These are phyloP conservation scores for Cyprinella venusta DNA, from an alignment of 2,797 vertebrate genomes.

Conservation along the genomic window DNA sequence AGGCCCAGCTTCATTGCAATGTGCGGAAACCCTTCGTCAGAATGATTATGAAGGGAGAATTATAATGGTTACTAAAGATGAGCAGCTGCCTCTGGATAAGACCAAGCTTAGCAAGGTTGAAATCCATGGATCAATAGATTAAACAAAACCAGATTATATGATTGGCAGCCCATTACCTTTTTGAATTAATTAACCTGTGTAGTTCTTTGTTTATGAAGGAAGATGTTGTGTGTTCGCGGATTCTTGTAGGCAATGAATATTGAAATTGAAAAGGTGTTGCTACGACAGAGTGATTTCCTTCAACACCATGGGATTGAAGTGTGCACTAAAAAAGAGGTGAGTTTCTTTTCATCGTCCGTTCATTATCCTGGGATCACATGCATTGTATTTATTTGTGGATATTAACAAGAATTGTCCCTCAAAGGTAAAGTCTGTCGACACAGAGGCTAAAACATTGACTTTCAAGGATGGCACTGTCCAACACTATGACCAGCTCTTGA, in stretches of 20 bases:
- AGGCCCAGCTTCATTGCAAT: constrained; percentile 87
- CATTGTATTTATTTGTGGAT: background rate
- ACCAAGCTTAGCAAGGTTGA: constrained; percentile 88
- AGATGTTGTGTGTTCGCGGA: background rate
- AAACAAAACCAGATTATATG: background rate
- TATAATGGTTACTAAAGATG: constrained; percentile 83
- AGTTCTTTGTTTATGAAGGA: background rate
- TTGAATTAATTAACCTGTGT: background rate
- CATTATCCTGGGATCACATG: background rate
- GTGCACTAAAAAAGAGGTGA: constrained; percentile 83
- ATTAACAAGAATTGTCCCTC: constrained; percentile 16
- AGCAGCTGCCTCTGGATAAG: constrained; percentile 83
- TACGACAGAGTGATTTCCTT: constrained; percentile 82
- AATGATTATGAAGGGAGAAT: constrained; percentile 84
- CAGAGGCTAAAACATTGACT: constrained; percentile 71
- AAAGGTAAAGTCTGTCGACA: constrained; percentile 80
- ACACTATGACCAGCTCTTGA: constrained; percentile 82
- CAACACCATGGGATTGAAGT: constrained; percentile 78
- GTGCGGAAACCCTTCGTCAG: constrained; percentile 89
- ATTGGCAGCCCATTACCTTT: background rate
- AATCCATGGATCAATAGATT: background rate
- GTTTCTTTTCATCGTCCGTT: background rate
- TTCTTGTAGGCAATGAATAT: constrained; percentile 73
- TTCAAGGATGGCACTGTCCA: constrained; percentile 78
- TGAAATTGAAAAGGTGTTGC: constrained; percentile 74